Conservation (phyloP, 2,113 vertebrate species). For the Halcyon senegalensis region DNA sequence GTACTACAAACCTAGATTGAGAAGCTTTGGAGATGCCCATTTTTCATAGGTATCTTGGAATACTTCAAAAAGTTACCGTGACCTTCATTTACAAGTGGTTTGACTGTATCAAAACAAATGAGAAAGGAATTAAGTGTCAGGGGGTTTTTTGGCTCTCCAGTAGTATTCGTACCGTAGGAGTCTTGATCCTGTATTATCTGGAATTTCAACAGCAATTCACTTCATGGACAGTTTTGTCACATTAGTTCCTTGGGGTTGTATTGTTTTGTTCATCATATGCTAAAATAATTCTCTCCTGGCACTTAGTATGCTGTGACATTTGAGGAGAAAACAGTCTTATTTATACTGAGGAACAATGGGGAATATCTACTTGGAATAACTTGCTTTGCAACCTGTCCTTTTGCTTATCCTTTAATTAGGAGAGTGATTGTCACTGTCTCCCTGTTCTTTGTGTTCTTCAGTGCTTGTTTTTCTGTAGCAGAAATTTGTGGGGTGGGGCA, state of each 20-base stretch:
- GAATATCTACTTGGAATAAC: background rate
- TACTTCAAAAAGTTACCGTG: background rate
- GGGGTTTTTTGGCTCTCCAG: background rate
- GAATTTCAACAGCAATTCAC: background rate
- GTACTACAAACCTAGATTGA: accelerated
- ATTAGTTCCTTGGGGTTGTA: background rate
- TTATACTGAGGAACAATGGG: constrained; percentile 3
- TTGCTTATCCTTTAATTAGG: constrained; percentile 29
- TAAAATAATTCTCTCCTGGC: constrained; percentile 37
- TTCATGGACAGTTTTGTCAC: background rate
- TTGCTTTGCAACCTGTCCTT: constrained; percentile 5
- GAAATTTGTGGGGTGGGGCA: accelerated
- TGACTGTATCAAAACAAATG: background rate
- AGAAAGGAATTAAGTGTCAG: background rate
- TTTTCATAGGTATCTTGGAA: background rate
- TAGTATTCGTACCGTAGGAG: background rate
- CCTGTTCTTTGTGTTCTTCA: background rate
- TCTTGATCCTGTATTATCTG: background rate
- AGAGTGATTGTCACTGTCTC: background rate
- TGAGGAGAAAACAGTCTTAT: constrained; percentile 34
- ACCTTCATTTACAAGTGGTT: background rate
- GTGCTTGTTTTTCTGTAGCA: background rate
- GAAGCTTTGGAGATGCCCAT: background rate
- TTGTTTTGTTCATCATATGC: constrained; percentile 33
- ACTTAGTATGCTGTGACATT: constrained; percentile 57